phyloP scores from a whole-genome alignment of 1,140 invertebrate species.

The Zaprionus nigranus region DNA sequence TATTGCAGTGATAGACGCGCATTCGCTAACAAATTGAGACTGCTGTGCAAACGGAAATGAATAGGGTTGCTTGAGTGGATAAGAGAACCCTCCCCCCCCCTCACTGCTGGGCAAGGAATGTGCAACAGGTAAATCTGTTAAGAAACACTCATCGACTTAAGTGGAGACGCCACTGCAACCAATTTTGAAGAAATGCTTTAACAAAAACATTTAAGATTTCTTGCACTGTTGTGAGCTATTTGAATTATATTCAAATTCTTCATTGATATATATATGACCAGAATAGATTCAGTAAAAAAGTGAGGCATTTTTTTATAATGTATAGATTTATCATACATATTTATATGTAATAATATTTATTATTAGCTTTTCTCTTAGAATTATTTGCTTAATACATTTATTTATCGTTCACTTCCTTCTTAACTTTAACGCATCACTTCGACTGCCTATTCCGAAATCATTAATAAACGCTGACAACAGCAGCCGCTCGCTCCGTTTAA shows the following conservation, averaged over 20 bases:
- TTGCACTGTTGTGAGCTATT: no score
- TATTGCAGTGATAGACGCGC: constrained; percentile 50
- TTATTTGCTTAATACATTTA: background rate
- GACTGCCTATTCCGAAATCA: background rate
- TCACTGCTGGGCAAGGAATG: background rate
- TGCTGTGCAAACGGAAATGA: constrained; percentile 49
- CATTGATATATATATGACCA: no score
- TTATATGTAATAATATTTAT: no score
- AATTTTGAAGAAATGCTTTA: background rate
- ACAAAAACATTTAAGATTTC: background rate
- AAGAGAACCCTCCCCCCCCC: background rate
- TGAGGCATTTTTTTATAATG: no score
- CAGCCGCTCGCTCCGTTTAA: constrained; percentile 37
- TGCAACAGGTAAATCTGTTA: constrained; percentile 28
- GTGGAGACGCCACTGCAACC: background rate
- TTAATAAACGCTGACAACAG: constrained; percentile 47
- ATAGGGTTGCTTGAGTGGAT: constrained; percentile 45
- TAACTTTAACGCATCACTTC: background rate
- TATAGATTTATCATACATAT: no score
- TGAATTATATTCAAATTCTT: background rate
- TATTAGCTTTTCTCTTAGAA: background rate
- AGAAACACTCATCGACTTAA: background rate
- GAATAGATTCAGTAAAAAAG: no score
- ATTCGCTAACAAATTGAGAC: constrained; percentile 56
- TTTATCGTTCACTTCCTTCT: background rate